Evolutionary conservation across 2,888 invertebrate species (phyloP).

Genomic region (Frankliniella intonsa): DNA sequence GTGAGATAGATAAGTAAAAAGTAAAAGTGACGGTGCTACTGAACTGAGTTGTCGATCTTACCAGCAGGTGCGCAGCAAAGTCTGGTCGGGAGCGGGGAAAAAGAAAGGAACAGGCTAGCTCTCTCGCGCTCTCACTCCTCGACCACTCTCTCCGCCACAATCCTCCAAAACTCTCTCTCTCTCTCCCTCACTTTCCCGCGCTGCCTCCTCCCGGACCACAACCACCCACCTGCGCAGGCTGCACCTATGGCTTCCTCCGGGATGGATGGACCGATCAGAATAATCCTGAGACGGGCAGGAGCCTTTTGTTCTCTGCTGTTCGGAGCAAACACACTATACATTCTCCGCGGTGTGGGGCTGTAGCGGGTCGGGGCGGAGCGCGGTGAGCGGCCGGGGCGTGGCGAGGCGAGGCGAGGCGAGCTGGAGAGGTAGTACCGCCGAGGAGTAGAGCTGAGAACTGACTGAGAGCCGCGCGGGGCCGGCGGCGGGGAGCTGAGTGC

Average conservation of each 20-base stretch:
- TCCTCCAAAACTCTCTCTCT: background rate
- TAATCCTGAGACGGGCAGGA: background rate
- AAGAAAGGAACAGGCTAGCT: background rate
- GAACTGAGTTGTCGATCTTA: too few species aligned
- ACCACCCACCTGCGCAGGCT: background rate
- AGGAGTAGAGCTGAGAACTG: slow-evolving; percentile 12
- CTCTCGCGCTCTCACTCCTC: background rate
- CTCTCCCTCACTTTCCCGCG: background rate
- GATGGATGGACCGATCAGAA: background rate
- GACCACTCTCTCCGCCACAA: background rate
- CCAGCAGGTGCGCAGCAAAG: background rate
- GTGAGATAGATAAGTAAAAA: too few species aligned
- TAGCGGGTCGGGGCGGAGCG: background rate
- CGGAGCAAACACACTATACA: too few species aligned
- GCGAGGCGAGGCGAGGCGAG: background rate
- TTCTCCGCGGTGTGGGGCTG: too few species aligned
- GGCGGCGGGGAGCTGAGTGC: too few species aligned
- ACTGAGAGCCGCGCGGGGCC: background rate
- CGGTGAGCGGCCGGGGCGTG: background rate
- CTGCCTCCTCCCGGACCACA: background rate
- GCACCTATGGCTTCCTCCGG: background rate
- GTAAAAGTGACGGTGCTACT: too few species aligned
- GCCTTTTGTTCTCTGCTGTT: background rate
- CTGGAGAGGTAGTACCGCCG: background rate
- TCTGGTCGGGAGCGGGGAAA: background rate